Percentiles rank a stretch among this genome's conserved stretches.
These are phyloP conservation scores for Paramormyrops kingsleyae DNA, from an alignment of 2,113 vertebrate species.

Conservation along the genomic window DNA sequence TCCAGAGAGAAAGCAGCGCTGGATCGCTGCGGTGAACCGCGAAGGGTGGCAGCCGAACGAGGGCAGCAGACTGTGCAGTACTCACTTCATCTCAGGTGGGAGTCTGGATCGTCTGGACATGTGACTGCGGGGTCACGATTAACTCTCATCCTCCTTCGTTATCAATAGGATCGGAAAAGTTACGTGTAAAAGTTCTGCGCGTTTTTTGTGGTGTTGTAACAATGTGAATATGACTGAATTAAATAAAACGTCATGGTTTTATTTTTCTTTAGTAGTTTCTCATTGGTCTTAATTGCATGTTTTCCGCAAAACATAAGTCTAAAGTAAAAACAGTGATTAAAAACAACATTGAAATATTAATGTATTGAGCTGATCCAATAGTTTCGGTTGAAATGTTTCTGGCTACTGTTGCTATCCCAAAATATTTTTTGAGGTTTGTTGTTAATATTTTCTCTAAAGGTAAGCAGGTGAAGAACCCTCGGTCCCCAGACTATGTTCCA, in stretches of 20 bases:
- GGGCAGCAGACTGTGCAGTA: conserved; percentile 62
- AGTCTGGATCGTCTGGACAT: neutral
- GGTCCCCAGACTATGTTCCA: conserved; percentile 61
- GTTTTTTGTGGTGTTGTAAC: neutral
- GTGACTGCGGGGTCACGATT: neutral
- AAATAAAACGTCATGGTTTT: neutral
- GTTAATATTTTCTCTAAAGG: conserved; percentile 36
- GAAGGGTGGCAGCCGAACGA: conserved; percentile 63
- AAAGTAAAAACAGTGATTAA: neutral
- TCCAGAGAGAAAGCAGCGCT: conserved; percentile 61
- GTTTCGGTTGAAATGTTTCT: neutral
- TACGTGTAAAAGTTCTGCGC: neutral
- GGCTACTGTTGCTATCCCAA: neutral
- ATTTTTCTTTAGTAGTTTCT: neutral
- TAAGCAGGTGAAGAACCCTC: conserved; percentile 66
- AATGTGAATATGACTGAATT: neutral
- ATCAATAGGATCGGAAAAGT: neutral
- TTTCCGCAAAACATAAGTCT: neutral
- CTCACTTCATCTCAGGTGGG: conserved; percentile 63
- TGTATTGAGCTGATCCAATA: neutral
- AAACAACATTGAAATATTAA: neutral
- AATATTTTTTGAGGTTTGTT: neutral
- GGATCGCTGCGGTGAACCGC: conserved; percentile 62
- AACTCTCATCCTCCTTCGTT: neutral
- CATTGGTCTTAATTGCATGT: neutral